Evolutionary conservation across 2,797 vertebrate genomes (phyloP), one percentile per base, ranked within the genome.

Genomic region (Spatula clypeata): DNA sequence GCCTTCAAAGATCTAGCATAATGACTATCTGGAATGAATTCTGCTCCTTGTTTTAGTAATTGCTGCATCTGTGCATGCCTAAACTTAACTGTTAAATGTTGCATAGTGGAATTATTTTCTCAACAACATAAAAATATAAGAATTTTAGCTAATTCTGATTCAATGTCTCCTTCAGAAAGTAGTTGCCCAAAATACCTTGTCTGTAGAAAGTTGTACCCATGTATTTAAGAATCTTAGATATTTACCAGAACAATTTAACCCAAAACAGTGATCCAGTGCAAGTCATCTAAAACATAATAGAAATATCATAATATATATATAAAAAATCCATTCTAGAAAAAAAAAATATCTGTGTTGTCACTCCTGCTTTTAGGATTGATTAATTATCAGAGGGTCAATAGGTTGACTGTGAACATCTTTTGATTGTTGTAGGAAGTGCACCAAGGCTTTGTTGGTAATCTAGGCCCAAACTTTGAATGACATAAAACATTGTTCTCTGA

Each of bases 11-110:
- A 61, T 87, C 34, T 81, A 62, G 32, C 58, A 60, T 91, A 93
- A 92, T 79, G 64, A 85, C 58, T 90, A 74, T 87, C 83, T 97
- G 93, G 94, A 96, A 95, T 85, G 67, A 93, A 95, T 96, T 96
- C 90, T 94, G 42, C 27, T 79, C 45, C 86, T 90, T 93, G 55
- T 81, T 94, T 94, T 90, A 92, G 80, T 61, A 65, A 58, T 67
- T 87, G 53, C 72, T 92, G 80, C 70, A 80, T 95, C 80, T 96
- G 80, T 92, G 67, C 42, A 19, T 82, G 31, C 67, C 95, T 95
- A 93, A 83, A 94, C 53, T 71, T 89, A 64, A 32, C 66, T 69
- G 40, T 76, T 87, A 74, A 87, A 74, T 15, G 66, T 93, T 95
- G 67, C 40, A 54, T 13, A 85, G 44, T 51, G 44, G 26, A 93